Conservation (phyloP, 2,797 vertebrate species). For the Centroberyx gerrardi region DNA sequence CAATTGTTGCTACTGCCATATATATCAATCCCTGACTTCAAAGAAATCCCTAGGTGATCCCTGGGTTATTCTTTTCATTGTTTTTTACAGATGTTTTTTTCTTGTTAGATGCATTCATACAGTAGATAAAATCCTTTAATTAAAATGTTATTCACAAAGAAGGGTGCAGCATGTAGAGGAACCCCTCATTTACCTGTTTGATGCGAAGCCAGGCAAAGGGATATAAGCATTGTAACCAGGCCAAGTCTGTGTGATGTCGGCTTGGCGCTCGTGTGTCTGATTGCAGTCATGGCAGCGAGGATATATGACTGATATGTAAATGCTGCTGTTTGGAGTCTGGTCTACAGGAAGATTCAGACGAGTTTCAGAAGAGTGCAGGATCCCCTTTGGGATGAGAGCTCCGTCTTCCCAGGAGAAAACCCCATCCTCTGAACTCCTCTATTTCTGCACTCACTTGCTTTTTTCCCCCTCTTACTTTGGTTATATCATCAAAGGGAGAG, state of each 20-base stretch:
- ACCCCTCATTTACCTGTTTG: conserved; percentile 43
- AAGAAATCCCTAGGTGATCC: conserved; percentile 66
- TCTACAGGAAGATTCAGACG: conserved; percentile 63
- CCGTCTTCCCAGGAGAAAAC: conserved; percentile 67
- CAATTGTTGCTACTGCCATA: conserved; percentile 70
- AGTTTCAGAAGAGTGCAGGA: conserved; percentile 66
- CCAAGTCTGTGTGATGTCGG: conserved; percentile 33
- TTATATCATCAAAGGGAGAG: conserved; percentile 81
- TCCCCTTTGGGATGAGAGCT: conserved; percentile 70
- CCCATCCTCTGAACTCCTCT: conserved; percentile 74
- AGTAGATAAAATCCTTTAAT: conserved; percentile 26
- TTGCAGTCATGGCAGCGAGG: conserved; percentile 48
- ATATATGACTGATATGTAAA: conserved; percentile 73
- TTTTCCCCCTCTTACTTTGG: conserved; percentile 70
- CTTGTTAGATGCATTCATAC: conserved; percentile 28
- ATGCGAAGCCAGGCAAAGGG: conserved; percentile 42
- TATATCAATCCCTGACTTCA: conserved; percentile 70
- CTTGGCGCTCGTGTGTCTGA: conserved; percentile 39
- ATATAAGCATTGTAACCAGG: conserved; percentile 9
- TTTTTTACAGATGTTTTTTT: conserved; percentile 42
- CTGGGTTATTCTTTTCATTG: conserved; percentile 59
- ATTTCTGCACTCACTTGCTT: conserved; percentile 66
- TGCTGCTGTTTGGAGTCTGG: conserved; percentile 58
- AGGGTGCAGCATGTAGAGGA: conserved; percentile 2
- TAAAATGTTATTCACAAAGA: conserved; percentile 47